These are phyloP conservation scores for Solea senegalensis DNA, from an alignment of 2,113 vertebrate genomes.

Conservation along the genomic window DNA sequence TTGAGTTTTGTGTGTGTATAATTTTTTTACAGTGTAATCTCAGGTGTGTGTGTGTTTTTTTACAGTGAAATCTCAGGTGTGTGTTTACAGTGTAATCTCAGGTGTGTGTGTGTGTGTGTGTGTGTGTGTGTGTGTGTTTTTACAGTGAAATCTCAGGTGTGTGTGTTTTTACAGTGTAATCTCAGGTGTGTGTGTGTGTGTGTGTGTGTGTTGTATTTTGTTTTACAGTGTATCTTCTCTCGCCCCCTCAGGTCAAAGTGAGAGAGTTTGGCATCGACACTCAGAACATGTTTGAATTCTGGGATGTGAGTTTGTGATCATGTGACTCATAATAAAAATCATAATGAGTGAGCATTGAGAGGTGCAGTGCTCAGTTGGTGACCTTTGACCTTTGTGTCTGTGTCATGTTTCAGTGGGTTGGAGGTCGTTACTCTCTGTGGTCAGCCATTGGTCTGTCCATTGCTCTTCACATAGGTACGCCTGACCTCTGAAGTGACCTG, in stretches of 20 bases:
- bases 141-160: no score
- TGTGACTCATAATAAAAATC: background rate
- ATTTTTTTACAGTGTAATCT: no score
- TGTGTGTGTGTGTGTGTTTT: no score
- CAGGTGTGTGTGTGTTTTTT: no score
- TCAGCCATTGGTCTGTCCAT: constrained; percentile 98
- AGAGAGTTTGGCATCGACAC: constrained; percentile 97
- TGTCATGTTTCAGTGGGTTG: constrained; percentile 89
- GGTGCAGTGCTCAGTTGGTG: background rate
- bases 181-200: no score
- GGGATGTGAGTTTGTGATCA: constrained; percentile 87
- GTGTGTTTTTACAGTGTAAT: no score
- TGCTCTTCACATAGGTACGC: constrained; percentile 93
- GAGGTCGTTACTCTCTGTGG: constrained; percentile 97
- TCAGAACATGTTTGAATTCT: constrained; percentile 98
- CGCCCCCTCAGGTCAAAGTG: constrained; percentile 87
- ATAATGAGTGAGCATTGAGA: background rate
- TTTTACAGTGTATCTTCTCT: background rate
- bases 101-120: no score
- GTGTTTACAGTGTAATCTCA: no score
- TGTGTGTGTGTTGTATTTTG: background rate
- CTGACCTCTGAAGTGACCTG: constrained; percentile 15
- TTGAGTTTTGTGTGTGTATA: no score
- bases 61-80: background rate
- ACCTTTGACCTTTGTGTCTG: constrained; percentile 16